Conservation (phyloP, 2,113 vertebrate species). For the Acrocephalus kingi region DNA sequence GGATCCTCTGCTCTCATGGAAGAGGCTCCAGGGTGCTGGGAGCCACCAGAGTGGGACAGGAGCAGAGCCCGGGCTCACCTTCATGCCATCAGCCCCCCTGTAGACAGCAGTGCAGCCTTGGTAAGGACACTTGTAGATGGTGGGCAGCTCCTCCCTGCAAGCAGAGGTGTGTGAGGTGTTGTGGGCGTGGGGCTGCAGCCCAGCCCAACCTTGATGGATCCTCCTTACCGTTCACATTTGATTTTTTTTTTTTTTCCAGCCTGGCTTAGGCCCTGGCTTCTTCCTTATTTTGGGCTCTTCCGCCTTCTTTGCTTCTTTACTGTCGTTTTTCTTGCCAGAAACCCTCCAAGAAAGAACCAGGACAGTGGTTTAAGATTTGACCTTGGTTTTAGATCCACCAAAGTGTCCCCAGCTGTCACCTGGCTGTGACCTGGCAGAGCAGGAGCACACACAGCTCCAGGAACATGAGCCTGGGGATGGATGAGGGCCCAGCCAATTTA, state of each 20-base stretch:
- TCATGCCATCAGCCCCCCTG: slow-evolving; percentile 90
- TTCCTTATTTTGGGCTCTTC: slow-evolving; percentile 85
- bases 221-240: slow-evolving; percentile 84
- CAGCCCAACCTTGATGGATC: neutral
- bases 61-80: slow-evolving; percentile 74
- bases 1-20: accelerated
- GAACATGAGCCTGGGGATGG: accelerated
- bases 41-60: accelerated
- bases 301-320: slow-evolving; percentile 65
- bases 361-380: neutral
- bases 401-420: accelerated
- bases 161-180: neutral
- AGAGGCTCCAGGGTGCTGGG: accelerated
- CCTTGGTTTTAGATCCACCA: neutral
- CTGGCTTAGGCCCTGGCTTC: slow-evolving; percentile 94
- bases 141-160: slow-evolving; percentile 92
- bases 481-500: neutral
- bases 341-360: slow-evolving; percentile 8
- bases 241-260: slow-evolving; percentile 94
- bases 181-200: neutral
- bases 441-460: neutral
- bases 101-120: slow-evolving; percentile 95
- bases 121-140: slow-evolving; percentile 97
- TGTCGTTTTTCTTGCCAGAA: slow-evolving; percentile 71
- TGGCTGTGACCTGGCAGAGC: neutral